Evolutionary conservation across 1,140 invertebrate genomes (phyloP), one percentile per base, ranked within the genome.

Genomic region (Halesus radiatus): DNA sequence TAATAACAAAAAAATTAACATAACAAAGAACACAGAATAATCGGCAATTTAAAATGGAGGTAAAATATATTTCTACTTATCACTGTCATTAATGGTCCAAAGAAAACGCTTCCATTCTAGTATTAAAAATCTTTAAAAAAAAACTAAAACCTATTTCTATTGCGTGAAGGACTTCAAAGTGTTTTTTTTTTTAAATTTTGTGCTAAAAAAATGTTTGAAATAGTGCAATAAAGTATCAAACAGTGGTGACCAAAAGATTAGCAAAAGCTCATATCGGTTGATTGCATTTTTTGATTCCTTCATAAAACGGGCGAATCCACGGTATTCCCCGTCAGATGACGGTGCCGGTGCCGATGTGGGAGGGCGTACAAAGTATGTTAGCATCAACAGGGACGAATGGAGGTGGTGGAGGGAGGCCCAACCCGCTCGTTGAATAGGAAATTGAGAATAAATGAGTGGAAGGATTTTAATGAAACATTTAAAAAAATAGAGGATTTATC

Each of bases 391-490:
- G 52, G 50, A 53, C 26, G 23, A n/a, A n/a, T n/a, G n/a, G n/a
- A n/a, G n/a, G 3, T 22, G 15, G 18, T 20, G n/a, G 22, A 50
- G 62, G 76, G 53, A 37, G 72, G 56, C 72, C 32, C 32, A 54
- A 32, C 29, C 58, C 56, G 60, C 23, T 66, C 70, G 72, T 60
- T 75, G 80, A 80, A 81, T 79, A 78, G 80, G 84, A 84, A 85
- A 85, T 85, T 84, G 83, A 80, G 79, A 84, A 84, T 84, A 84
- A 84, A 84, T 81, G 84, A 84, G 76, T 84, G 83, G 84, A 84
- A 84, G 79, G 73, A 83, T 84, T 84, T 84, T 84, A 84, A 84
- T 84, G 84, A 84, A 84, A 84, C 81, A 81, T 83, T 83, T 81
- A 76, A 83, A 82, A 84, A 85, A 81, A 78, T 80, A 80, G 73